phyloP scores from a whole-genome alignment of 2,888 invertebrate species.

The Catocala sponsa region DNA sequence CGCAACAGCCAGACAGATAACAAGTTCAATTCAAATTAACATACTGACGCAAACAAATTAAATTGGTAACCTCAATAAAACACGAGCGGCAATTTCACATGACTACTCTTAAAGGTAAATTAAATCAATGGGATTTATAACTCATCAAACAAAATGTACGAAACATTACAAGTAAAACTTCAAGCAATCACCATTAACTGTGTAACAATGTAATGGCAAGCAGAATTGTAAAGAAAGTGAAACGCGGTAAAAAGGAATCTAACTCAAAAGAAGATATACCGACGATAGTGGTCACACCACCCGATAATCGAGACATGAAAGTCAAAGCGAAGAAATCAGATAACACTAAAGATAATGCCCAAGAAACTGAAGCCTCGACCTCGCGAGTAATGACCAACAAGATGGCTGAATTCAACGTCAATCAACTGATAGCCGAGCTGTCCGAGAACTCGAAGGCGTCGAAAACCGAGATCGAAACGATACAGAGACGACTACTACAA shows the following conservation, averaged over 20 bases:
- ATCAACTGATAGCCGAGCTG: slow-evolving; percentile 79
- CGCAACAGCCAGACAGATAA: slow-evolving; percentile 4
- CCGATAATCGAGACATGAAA: slow-evolving; percentile 75
- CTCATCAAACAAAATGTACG: slow-evolving; percentile 48
- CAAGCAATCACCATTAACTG: slow-evolving; percentile 70
- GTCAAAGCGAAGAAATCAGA: slow-evolving; percentile 66
- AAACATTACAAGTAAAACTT: slow-evolving; percentile 50
- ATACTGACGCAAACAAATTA: slow-evolving; percentile 20
- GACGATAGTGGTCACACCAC: slow-evolving; percentile 75
- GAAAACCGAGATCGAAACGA: slow-evolving; percentile 80
- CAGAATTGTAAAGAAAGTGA: slow-evolving; percentile 92
- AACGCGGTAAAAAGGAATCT: slow-evolving; percentile 88
- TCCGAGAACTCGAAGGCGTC: slow-evolving; percentile 82
- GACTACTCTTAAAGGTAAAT: slow-evolving; percentile 24
- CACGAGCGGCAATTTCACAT: slow-evolving; percentile 27
- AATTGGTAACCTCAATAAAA: slow-evolving; percentile 63
- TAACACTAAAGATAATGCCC: slow-evolving; percentile 54
- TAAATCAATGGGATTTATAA: slow-evolving; percentile 38
- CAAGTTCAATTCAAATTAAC: slow-evolving; percentile 27
- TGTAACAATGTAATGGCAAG: slow-evolving; percentile 90
- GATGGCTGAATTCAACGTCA: slow-evolving; percentile 79
- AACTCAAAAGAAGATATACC: slow-evolving; percentile 65
- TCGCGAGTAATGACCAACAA: slow-evolving; percentile 54
- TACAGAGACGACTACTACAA: slow-evolving; percentile 78
- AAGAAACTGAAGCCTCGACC: slow-evolving; percentile 50